Evolutionary conservation across 2,797 vertebrate species (phyloP).

Genomic region (Octomys mimax): DNA sequence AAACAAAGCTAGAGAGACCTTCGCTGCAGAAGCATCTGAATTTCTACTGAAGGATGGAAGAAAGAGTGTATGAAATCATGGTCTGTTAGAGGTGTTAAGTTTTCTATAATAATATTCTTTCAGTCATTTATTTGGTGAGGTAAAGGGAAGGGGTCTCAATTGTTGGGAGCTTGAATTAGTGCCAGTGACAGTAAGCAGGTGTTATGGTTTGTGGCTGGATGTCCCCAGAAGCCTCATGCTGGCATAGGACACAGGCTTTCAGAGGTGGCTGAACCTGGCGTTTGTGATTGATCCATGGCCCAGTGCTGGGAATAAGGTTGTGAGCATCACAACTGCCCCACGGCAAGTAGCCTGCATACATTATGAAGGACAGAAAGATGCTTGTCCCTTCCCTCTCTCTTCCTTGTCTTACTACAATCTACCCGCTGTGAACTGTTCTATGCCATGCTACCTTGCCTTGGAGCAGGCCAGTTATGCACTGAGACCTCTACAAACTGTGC

Average conservation of each 20-base stretch:
- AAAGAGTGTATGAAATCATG: not conserved
- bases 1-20: not conserved
- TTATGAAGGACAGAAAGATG: not conserved
- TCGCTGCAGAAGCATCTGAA: not conserved
- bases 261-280: not conserved
- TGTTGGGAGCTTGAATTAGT: not conserved
- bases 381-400: not conserved
- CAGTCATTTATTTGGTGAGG: not conserved
- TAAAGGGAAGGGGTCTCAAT: not conserved
- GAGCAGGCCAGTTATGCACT: not conserved
- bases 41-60: not conserved
- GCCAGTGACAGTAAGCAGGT: not conserved
- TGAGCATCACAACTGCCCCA: not conserved
- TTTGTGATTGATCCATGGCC: not conserved
- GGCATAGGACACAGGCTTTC: not conserved
- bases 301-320: not conserved
- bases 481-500: not conserved
- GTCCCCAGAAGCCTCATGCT: not conserved
- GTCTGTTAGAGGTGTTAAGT: not conserved
- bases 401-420: not conserved
- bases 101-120: constrained; percentile 16
- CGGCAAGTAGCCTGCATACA: not conserved
- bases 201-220: not conserved
- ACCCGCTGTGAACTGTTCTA: not conserved
- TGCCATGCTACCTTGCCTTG: not conserved